A percentile compares a stretch with the other conserved stretches of the same genome.
These are phyloP conservation scores for Rhombomys opimus DNA, from an alignment of 2,113 vertebrate species.

Conservation along the genomic window DNA sequence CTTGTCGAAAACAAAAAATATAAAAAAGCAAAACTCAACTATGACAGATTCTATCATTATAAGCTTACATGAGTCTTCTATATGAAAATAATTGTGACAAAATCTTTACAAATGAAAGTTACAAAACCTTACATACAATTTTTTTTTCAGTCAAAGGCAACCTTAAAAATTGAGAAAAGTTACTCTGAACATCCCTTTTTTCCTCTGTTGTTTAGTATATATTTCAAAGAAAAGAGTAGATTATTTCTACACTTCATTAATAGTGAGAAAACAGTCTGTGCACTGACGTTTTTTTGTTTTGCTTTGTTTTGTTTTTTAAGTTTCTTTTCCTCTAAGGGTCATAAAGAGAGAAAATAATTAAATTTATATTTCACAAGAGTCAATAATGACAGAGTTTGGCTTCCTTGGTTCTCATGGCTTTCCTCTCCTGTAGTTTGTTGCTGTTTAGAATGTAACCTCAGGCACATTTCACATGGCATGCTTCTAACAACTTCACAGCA, in stretches of 20 bases:
- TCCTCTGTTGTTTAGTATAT: slow-evolving; percentile 32
- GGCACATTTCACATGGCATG: slow-evolving; percentile 81
- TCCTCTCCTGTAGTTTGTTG: slow-evolving; percentile 79
- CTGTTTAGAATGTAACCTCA: slow-evolving; percentile 76
- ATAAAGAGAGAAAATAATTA: slow-evolving; percentile 70
- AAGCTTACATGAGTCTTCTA: neutral
- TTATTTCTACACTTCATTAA: slow-evolving; percentile 68
- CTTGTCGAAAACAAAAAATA: neutral
- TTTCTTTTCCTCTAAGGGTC: slow-evolving; percentile 73
- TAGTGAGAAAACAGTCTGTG: slow-evolving; percentile 65
- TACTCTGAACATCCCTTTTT: neutral
- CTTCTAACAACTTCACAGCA: slow-evolving; percentile 80
- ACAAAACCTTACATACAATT: neutral
- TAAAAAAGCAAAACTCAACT: neutral
- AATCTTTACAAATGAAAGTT: slow-evolving; percentile 13
- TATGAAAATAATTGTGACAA: neutral
- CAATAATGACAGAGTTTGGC: slow-evolving; percentile 84
- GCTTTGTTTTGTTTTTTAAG: neutral
- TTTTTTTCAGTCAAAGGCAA: neutral
- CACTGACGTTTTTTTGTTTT: slow-evolving; percentile 40
- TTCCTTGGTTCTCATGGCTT: slow-evolving; percentile 69
- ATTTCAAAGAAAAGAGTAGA: neutral
- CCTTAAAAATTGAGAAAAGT: slow-evolving; percentile 15
- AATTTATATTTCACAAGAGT: slow-evolving; percentile 81
- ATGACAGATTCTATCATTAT: neutral